Conservation (phyloP, 92 coral and sea anemone species). For the Paramuricea clavata region DNA sequence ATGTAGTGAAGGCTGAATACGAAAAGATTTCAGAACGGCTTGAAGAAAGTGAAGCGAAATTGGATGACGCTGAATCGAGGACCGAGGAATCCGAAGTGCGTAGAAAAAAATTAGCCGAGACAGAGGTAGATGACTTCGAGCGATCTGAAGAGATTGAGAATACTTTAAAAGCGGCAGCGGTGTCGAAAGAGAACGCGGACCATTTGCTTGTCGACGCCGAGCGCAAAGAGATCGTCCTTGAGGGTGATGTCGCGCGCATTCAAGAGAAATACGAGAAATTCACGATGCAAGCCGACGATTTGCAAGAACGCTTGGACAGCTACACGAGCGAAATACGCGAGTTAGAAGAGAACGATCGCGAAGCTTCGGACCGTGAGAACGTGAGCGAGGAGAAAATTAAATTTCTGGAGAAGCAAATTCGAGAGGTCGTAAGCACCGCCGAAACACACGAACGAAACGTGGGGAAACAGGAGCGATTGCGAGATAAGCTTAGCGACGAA, state of each 20-base stretch:
- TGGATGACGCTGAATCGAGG: constrained; percentile 11
- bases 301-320: constrained; percentile 29
- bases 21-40: constrained; percentile 27
- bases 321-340: constrained; percentile 13
- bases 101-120: constrained; percentile 44
- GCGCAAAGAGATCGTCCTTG: constrained; percentile 57
- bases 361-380: constrained; percentile 62
- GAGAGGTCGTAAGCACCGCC: constrained; percentile 6
- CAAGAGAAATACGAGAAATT: constrained; percentile 19
- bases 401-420: constrained; percentile 48
- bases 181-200: constrained; percentile 25
- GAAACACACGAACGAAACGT: constrained; percentile 47
- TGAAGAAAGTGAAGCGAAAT: neutral
- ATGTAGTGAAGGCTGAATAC: constrained; percentile 36
- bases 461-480: constrained; percentile 24
- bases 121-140: constrained; percentile 56
- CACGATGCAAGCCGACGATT: constrained; percentile 17
- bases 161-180: constrained; percentile 20
- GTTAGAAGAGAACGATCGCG: constrained; percentile 55
- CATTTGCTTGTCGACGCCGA: constrained; percentile 39
- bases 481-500: constrained; percentile 33
- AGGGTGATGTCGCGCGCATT: constrained; percentile 41
- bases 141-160: constrained; percentile 37
- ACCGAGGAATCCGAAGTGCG: constrained; percentile 47
- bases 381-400: constrained; percentile 39